These are phyloP conservation scores for Rhodinocichla rosea DNA, from an alignment of 2,113 vertebrate species.

Conservation along the genomic window DNA sequence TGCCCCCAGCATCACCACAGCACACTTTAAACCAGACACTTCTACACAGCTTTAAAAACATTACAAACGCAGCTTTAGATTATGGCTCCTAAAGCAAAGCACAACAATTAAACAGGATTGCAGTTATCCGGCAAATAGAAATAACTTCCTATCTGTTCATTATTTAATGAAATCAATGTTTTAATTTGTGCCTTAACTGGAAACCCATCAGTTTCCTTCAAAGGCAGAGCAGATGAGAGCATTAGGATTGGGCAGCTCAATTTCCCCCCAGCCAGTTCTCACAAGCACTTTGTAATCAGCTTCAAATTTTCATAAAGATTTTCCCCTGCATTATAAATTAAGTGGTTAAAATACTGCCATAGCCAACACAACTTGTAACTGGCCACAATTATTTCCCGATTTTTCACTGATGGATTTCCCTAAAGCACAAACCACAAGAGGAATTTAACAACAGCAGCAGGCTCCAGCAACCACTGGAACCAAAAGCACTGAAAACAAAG, in stretches of 20 bases:
- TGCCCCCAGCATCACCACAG: background rate
- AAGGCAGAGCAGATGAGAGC: background rate
- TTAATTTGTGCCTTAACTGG: background rate
- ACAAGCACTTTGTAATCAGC: background rate
- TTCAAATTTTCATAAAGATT: background rate
- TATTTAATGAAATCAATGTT: background rate
- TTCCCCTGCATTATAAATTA: background rate
- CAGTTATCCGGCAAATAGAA: background rate
- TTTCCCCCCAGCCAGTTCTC: background rate
- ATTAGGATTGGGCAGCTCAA: background rate
- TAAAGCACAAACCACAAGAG: constrained; percentile 17
- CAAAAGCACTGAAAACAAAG: background rate
- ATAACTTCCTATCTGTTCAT: background rate
- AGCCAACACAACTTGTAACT: background rate
- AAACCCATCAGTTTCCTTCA: background rate
- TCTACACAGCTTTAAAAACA: background rate
- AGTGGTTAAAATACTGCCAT: background rate
- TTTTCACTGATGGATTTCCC: background rate
- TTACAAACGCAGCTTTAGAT: background rate
- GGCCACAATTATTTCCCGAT: background rate
- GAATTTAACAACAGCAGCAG: rapidly evolving
- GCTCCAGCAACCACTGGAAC: background rate
- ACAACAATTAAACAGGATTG: background rate
- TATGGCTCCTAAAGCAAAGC: background rate
- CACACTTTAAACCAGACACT: background rate